Evolutionary conservation across 2,888 invertebrate genomes (phyloP).

Genomic region (Lasius fuliginosus): DNA sequence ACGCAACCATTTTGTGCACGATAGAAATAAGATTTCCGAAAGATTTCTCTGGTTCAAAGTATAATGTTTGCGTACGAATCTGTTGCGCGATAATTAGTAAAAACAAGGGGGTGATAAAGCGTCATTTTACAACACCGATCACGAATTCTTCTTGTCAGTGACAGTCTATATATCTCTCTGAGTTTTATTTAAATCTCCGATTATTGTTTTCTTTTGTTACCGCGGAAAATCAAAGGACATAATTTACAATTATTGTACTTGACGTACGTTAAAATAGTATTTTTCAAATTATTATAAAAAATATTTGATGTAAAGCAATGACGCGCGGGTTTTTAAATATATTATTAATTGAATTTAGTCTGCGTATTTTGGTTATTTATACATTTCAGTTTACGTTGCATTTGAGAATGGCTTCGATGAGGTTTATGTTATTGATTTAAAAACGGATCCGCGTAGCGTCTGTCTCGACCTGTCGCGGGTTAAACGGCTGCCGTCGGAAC

Average conservation of each 20-base stretch:
- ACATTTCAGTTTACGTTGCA: conserved; percentile 6
- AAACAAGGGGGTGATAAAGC: not conserved
- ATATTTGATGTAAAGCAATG: not conserved
- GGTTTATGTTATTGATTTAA: conserved; percentile 45
- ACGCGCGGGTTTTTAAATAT: not conserved
- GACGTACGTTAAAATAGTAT: too few species aligned
- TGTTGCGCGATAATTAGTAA: not conserved
- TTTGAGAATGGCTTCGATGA: conserved; percentile 16
- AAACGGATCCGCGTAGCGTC: conserved; percentile 48
- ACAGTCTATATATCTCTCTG: conserved; percentile 4
- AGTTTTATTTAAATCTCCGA: not conserved
- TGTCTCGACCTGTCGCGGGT: conserved; percentile 30
- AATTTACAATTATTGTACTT: conserved; percentile 5
- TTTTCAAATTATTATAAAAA: not conserved
- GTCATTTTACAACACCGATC: not conserved
- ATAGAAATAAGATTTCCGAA: not conserved
- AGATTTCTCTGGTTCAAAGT: not conserved
- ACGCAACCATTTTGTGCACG: conserved; percentile 29
- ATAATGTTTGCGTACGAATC: conserved; percentile 1
- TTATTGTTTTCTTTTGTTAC: not conserved
- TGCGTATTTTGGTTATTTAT: conserved; percentile 5
- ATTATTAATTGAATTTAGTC: not conserved
- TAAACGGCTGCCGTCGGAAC: conserved; percentile 71
- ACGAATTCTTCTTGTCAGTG: not conserved
- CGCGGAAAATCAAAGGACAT: not conserved